A percentile compares a stretch with the other conserved stretches of the same genome.
Evolutionary conservation across 2,888 invertebrate species (phyloP).

Genomic region (Polyploca ridens): DNA sequence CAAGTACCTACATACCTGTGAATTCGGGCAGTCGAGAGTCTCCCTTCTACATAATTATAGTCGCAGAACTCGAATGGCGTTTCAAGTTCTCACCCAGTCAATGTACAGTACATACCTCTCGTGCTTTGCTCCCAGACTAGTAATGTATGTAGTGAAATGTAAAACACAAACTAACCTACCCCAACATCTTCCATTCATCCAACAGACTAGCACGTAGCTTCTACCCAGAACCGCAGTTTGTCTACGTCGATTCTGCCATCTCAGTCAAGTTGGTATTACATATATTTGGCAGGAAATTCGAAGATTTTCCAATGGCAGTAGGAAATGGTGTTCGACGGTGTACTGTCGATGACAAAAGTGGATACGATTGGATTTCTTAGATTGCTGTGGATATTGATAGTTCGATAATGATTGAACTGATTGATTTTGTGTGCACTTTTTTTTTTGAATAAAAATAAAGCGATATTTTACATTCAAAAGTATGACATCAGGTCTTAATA

Average conservation of each 20-base stretch:
- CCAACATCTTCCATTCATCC: not conserved
- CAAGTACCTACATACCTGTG: no score
- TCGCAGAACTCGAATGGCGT: no score
- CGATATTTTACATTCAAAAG: no score
- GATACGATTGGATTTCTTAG: conserved; percentile 1
- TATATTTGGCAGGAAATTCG: conserved; percentile 37
- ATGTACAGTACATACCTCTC: not conserved
- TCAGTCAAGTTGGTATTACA: conserved; percentile 23
- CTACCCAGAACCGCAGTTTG: not conserved
- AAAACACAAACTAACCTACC: conserved; percentile 4
- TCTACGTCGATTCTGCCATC: conserved; percentile 10
- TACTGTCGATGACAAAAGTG: not conserved
- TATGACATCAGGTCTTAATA: no score
- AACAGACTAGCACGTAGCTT: not conserved
- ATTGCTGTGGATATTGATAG: not conserved
- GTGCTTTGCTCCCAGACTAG: not conserved
- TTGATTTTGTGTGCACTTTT: not conserved
- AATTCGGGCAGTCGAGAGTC: no score
- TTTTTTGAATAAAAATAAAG: not conserved
- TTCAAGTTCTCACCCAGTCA: not conserved
- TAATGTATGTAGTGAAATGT: not conserved
- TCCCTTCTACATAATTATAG: no score
- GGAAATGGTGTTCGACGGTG: conserved; percentile 44
- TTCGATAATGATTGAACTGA: conserved; percentile 1
- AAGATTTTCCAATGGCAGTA: conserved; percentile 41